These are phyloP conservation scores for Notamacropus eugenii DNA, from an alignment of 2,797 vertebrate genomes.

Conservation along the genomic window DNA sequence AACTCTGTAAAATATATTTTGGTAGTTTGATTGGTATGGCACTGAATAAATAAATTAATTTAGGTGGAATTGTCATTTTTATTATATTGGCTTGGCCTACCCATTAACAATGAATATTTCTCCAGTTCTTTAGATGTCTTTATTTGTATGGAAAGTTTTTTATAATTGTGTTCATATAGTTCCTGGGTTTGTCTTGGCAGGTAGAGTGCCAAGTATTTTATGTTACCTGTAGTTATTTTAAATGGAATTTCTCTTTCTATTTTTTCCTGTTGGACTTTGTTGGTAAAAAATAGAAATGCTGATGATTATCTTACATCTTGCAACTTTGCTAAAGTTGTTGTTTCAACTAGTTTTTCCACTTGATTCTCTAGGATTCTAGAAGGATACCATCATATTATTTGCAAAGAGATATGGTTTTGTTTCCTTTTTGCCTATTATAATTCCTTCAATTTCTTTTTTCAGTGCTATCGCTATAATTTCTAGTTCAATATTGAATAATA, in stretches of 20 bases:
- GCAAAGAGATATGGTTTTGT: neutral
- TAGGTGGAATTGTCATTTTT: neutral
- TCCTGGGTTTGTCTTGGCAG: neutral
- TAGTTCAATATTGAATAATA: neutral
- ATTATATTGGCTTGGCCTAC: neutral
- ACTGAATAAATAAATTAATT: neutral
- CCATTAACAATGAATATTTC: neutral
- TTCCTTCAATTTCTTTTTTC: neutral
- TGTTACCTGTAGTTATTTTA: neutral
- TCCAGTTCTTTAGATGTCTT: neutral
- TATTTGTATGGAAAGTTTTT: neutral
- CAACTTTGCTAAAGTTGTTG: neutral
- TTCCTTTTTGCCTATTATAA: neutral
- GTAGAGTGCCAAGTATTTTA: neutral
- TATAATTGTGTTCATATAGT: neutral
- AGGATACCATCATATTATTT: neutral
- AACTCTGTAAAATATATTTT: neutral
- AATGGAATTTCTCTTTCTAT: neutral
- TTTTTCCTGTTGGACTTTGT: neutral
- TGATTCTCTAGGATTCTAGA: neutral
- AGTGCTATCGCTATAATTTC: neutral
- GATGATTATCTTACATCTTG: neutral
- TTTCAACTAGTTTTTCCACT: neutral
- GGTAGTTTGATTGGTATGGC: neutral
- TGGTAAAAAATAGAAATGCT: neutral